These are phyloP conservation scores for Aldabrachelys gigantea DNA, from an alignment of 2,113 vertebrate genomes.

Conservation along the genomic window DNA sequence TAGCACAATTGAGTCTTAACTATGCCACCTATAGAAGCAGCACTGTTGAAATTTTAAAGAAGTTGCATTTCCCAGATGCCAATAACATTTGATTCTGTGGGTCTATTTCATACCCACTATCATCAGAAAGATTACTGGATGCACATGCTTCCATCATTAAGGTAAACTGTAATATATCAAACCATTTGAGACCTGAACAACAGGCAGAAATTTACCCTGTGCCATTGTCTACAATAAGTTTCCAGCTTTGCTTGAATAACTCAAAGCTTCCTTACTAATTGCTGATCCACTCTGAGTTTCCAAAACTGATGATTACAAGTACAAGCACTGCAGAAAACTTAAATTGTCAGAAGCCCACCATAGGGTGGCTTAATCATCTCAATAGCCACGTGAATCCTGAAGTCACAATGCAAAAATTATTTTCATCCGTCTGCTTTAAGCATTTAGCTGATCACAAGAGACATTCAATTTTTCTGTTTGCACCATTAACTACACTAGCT, in stretches of 20 bases:
- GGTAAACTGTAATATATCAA: background rate
- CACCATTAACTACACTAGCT: slow-evolving; percentile 30
- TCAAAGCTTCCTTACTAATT: background rate
- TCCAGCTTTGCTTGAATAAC: background rate
- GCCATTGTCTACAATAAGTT: background rate
- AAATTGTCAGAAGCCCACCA: background rate
- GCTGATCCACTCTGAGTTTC: slow-evolving; percentile 1
- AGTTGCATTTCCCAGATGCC: background rate
- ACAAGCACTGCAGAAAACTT: background rate
- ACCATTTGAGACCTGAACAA: background rate
- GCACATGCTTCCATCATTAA: background rate
- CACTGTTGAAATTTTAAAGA: background rate
- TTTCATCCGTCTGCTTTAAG: slow-evolving; percentile 19
- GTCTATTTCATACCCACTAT: background rate
- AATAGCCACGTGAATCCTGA: background rate
- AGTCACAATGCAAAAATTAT: background rate
- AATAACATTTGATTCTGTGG: background rate
- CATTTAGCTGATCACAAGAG: background rate
- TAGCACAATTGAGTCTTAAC: background rate
- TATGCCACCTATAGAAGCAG: background rate
- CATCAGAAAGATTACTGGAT: background rate
- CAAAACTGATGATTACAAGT: background rate
- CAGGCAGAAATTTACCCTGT: background rate
- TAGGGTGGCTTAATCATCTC: background rate
- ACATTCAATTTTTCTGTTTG: slow-evolving; percentile 8